phyloP scores from a whole-genome alignment of 2,113 vertebrate species.

The Gymnocephalus cernua region DNA sequence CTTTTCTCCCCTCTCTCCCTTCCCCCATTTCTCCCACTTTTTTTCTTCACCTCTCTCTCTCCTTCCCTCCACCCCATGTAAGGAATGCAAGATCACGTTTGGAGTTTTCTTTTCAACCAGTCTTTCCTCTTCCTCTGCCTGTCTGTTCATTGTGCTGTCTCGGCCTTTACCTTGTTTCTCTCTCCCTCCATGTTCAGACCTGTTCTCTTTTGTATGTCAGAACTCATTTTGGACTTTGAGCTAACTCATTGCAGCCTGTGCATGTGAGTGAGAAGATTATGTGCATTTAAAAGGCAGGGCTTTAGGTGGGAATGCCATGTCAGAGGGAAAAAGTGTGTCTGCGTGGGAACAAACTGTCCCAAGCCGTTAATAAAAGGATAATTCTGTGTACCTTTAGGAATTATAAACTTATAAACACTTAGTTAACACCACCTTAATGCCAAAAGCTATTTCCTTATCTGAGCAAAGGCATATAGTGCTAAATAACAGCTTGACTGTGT shows the following conservation, averaged over 20 bases:
- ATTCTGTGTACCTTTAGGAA: not conserved
- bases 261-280: slow-evolving; percentile 39
- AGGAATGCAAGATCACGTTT: slow-evolving; percentile 84
- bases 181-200: slow-evolving; percentile 73
- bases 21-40: slow-evolving; percentile 39
- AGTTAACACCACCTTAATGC: not conserved
- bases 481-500: slow-evolving; percentile 21
- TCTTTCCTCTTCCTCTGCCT: slow-evolving; percentile 65
- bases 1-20: slow-evolving; percentile 32
- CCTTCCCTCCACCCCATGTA: slow-evolving; percentile 72
- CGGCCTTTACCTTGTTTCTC: slow-evolving; percentile 8
- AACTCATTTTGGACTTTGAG: slow-evolving; percentile 72
- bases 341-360: slow-evolving; percentile 28
- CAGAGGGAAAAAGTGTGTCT: slow-evolving; percentile 18
- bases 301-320: not conserved
- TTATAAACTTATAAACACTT: not conserved
- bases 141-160: slow-evolving; percentile 11
- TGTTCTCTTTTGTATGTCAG: slow-evolving; percentile 63
- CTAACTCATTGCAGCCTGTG: slow-evolving; percentile 51
- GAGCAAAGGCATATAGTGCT: not conserved
- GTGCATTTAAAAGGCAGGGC: slow-evolving; percentile 26
- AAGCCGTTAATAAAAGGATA: slow-evolving; percentile 8
- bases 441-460: not conserved
- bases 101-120: slow-evolving; percentile 71
- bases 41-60: slow-evolving; percentile 32